Evolutionary conservation across 2,113 vertebrate genomes (phyloP).

Genomic region (Psittacara wagleri): DNA sequence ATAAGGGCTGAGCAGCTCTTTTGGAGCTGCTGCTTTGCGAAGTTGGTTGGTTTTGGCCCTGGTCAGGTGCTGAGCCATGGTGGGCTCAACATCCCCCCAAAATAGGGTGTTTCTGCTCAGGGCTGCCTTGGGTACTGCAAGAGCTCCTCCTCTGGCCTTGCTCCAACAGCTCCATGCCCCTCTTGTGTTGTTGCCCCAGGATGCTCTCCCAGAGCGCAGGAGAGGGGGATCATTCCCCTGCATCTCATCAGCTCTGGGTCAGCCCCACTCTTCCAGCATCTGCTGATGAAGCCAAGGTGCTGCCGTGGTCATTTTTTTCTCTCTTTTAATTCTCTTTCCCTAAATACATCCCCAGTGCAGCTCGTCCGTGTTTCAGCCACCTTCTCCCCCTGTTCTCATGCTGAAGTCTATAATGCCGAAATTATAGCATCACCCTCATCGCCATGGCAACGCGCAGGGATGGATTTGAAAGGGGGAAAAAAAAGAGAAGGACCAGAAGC

Average conservation of each 20-base stretch:
- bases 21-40: neutral
- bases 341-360: neutral
- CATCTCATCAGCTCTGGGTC: neutral
- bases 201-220: neutral
- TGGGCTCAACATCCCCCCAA: neutral
- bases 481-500: constrained; percentile 11
- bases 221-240: neutral
- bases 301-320: neutral
- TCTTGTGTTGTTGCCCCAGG: neutral
- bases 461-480: neutral
- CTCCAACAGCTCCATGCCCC: neutral
- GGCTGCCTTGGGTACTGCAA: rapidly evolving
- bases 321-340: neutral
- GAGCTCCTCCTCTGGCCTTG: neutral
- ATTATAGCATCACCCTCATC: constrained; percentile 33
- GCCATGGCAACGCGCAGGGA: constrained; percentile 34
- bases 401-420: constrained; percentile 36
- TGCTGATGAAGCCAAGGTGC: neutral
- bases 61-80: neutral
- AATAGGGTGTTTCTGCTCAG: neutral
- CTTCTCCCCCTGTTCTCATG: neutral
- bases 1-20: neutral
- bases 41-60: neutral
- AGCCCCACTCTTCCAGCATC: neutral
- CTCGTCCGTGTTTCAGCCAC: neutral